phyloP scores from a whole-genome alignment of 2,797 vertebrate species.

The Megalops cyprinoides region DNA sequence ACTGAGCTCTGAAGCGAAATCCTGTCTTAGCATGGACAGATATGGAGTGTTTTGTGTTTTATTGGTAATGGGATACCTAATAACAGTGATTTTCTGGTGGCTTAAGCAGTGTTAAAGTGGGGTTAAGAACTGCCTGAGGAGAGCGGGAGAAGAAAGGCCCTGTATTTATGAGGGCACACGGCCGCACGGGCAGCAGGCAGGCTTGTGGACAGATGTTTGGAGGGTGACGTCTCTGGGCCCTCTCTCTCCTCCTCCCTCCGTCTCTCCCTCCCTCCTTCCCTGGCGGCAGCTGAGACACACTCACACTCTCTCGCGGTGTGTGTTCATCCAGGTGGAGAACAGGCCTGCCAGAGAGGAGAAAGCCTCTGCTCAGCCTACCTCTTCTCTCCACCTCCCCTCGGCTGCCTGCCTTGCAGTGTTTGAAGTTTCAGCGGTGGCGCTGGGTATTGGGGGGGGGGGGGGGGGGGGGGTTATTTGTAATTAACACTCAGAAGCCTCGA shows the following conservation, averaged over 20 bases:
- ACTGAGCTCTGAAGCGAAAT: background rate
- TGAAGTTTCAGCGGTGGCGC: conserved; percentile 26
- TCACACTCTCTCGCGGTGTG: conserved; percentile 4
- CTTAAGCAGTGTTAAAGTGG: conserved; percentile 34
- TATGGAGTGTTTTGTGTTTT: conserved; percentile 31
- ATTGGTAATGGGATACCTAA: conserved; percentile 41
- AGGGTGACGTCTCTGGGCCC: conserved; percentile 15
- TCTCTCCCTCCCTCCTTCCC: conserved; percentile 34
- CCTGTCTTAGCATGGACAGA: background rate
- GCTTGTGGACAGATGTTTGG: conserved; percentile 57
- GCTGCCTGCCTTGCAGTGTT: conserved; percentile 15
- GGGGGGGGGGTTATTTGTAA: conserved; percentile 52
- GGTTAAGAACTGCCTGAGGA: conserved; percentile 35
- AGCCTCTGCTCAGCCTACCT: background rate
- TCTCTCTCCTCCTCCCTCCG: conserved; percentile 41
- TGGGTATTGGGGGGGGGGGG: background rate
- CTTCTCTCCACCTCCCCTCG: conserved; percentile 26
- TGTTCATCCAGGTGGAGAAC: conserved; percentile 13
- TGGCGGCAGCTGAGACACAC: conserved; percentile 18
- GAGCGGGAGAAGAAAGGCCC: conserved; percentile 13
- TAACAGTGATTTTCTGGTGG: conserved; percentile 41
- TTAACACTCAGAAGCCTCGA: conserved; percentile 69
- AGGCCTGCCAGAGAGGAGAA: conserved; percentile 10
- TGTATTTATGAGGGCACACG: conserved; percentile 21
- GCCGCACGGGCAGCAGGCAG: conserved; percentile 17